Percentiles rank a stretch among this genome's conserved stretches.
These are phyloP conservation scores for Odontomachus brunneus DNA, from an alignment of 1,140 invertebrate species.

Conservation along the genomic window DNA sequence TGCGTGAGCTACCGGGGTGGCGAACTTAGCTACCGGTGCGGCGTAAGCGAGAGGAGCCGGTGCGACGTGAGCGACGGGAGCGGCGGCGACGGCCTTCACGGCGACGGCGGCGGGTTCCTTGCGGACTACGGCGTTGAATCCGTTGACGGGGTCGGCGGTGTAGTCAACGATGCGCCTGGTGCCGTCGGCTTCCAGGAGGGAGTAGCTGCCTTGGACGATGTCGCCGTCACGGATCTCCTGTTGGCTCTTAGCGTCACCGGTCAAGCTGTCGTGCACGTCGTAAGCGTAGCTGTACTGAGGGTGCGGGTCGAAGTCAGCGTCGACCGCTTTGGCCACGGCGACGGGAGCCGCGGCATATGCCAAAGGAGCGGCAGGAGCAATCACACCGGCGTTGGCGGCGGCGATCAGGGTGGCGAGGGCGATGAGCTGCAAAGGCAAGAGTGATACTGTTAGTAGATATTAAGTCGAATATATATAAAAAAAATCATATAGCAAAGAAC, in stretches of 20 bases:
- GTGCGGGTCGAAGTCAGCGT: slow-evolving; percentile 84
- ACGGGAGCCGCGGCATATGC: slow-evolving; percentile 71
- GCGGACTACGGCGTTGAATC: slow-evolving; percentile 87
- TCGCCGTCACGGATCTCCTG: slow-evolving; percentile 86
- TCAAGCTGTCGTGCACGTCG: slow-evolving; percentile 85
- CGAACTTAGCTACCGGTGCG: slow-evolving; percentile 64
- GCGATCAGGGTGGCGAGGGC: slow-evolving; percentile 82
- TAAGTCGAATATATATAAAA: not conserved
- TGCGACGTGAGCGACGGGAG: slow-evolving; percentile 24
- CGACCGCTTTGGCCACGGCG: slow-evolving; percentile 75
- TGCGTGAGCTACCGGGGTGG: slow-evolving; percentile 59
- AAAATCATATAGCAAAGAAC: too few species aligned
- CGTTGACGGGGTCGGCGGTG: slow-evolving; percentile 85
- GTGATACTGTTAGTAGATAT: not conserved
- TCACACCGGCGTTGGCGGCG: slow-evolving; percentile 81
- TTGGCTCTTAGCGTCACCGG: slow-evolving; percentile 86
- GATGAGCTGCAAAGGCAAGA: slow-evolving; percentile 81
- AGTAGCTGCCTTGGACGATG: slow-evolving; percentile 86
- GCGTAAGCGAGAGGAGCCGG: slow-evolving; percentile 65
- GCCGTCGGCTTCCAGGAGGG: slow-evolving; percentile 86
- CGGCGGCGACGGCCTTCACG: slow-evolving; percentile 60
- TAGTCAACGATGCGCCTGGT: slow-evolving; percentile 86
- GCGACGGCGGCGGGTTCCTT: slow-evolving; percentile 84
- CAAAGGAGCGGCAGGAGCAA: slow-evolving; percentile 66
- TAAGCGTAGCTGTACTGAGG: slow-evolving; percentile 87